Evolutionary conservation across 2,888 invertebrate species (phyloP), one percentile per base, ranked within the genome.

Genomic region (Odontothrips loti): DNA sequence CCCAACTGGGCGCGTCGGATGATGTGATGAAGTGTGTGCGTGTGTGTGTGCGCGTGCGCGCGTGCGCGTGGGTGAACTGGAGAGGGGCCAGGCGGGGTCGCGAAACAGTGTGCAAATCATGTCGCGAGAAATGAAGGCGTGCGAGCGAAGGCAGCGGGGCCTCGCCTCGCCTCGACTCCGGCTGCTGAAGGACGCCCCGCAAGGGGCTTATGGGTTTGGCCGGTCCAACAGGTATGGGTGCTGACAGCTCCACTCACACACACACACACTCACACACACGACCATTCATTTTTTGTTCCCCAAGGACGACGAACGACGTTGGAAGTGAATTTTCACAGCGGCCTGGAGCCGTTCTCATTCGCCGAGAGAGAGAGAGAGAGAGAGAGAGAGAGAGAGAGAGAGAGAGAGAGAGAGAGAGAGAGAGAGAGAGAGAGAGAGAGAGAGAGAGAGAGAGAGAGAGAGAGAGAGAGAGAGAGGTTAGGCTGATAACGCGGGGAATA

Each of bases 141-240:
- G 68, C 68, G 27, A 20, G 17, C 58, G 23, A 68, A 63, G 12
- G 63, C n/a, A 63, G 63, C 51, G 51, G 15, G 15, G 9, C 4
- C 51, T 1, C 51, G 34, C 34, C 34, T 43, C 34, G 34, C 34
- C 34, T 43, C 34, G 6, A 43, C 34, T 2, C 3, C 3, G 6
- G 51, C 6, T 2, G 51, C 51, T 75, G 27, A 12, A 75, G 68
- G 68, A 75, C 68, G 27, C 68, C 6, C 34, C 6, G 34, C 34
- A 15, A 9, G 68, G 68, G 68, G 68, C 68, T 75, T 75, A 75
- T 75, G 68, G 9, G 68, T 58, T 58, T 11, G 68, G 1, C 68
- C 68, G 27, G 68, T 75, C 68, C 68, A 27, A 75, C 68, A 23
- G 68, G 68, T 75, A 75, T 75, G 27, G 68, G 68, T 75, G 68